Conservation (phyloP, 2,888 invertebrate species). For the Dryadula phaetusa region DNA sequence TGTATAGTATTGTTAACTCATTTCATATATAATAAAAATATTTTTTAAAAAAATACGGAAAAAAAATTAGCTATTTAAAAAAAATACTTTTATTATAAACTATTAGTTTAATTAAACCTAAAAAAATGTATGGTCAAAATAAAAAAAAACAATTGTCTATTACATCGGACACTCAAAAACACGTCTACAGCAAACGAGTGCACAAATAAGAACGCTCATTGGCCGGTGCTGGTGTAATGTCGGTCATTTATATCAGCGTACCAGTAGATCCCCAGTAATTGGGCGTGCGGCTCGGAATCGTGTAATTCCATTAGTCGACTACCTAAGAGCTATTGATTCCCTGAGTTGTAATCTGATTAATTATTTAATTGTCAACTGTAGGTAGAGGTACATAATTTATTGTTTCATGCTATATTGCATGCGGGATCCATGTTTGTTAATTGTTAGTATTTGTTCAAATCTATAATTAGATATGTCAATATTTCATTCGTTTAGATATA, state of each 20-base stretch:
- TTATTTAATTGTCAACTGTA: slow-evolving; percentile 41
- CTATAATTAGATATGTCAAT: background rate
- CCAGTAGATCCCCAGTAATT: slow-evolving; percentile 48
- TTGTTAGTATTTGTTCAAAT: background rate
- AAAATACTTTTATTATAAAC: background rate
- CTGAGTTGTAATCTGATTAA: slow-evolving; percentile 44
- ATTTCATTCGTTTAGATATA: background rate
- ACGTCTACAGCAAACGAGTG: slow-evolving; percentile 1
- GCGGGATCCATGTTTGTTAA: background rate
- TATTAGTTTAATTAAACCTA: too few species aligned
- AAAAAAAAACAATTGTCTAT: too few species aligned
- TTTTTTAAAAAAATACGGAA: background rate
- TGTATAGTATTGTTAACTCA: background rate
- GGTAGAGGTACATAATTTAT: slow-evolving; percentile 24
- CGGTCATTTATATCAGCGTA: slow-evolving; percentile 42
- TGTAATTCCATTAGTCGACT: slow-evolving; percentile 45
- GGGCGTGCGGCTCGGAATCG: slow-evolving; percentile 42
- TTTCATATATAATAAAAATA: background rate
- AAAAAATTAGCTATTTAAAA: background rate
- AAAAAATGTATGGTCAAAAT: too few species aligned
- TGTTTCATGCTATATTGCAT: background rate
- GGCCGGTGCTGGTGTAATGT: slow-evolving; percentile 37
- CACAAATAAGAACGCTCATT: slow-evolving; percentile 27
- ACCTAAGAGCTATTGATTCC: slow-evolving; percentile 44
- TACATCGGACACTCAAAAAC: slow-evolving; percentile 6